A percentile compares a stretch with the other conserved stretches of the same genome.
Conservation (phyloP, 2,888 invertebrate genomes). For the Alloscopus bannaensis region DNA sequence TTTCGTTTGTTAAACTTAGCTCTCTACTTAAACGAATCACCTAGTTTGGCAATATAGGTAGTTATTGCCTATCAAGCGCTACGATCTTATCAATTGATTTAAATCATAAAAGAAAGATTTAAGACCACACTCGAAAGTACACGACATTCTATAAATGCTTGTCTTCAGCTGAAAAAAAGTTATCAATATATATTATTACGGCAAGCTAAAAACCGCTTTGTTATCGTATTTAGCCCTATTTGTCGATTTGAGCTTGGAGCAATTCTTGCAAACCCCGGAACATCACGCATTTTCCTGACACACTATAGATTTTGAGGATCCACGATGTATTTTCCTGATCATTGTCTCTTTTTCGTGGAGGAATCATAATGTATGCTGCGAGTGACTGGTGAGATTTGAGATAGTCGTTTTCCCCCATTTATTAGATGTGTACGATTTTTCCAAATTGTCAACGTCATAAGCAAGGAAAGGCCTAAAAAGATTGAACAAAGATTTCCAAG, state of each 20-base stretch:
- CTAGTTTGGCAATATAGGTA: slow-evolving; percentile 17
- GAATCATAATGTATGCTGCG: slow-evolving; percentile 10
- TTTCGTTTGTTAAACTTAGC: no score
- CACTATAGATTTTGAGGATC: slow-evolving; percentile 17
- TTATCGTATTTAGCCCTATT: slow-evolving; percentile 43
- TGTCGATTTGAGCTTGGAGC: slow-evolving; percentile 34
- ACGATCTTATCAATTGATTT: slow-evolving; percentile 33
- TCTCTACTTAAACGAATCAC: no score
- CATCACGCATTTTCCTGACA: neutral
- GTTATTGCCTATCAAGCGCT: neutral
- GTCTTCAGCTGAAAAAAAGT: no score
- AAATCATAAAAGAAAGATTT: slow-evolving; percentile 11
- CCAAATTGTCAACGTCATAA: slow-evolving; percentile 15
- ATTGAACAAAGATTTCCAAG: slow-evolving; percentile 9
- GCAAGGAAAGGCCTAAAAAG: neutral
- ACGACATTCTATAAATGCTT: no score
- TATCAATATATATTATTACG: no score
- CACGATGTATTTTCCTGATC: slow-evolving; percentile 30
- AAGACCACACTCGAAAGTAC: slow-evolving; percentile 10
- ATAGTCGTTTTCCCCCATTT: slow-evolving; percentile 32
- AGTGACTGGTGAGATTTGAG: slow-evolving; percentile 29
- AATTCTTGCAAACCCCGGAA: slow-evolving; percentile 12
- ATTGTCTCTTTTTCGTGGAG: slow-evolving; percentile 13
- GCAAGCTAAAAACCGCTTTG: no score
- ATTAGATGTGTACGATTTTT: neutral